Percentiles rank a stretch among this genome's conserved stretches.
Conservation (phyloP, 64 coral and sea anemone species). For the Dendronephthya gigantea region DNA sequence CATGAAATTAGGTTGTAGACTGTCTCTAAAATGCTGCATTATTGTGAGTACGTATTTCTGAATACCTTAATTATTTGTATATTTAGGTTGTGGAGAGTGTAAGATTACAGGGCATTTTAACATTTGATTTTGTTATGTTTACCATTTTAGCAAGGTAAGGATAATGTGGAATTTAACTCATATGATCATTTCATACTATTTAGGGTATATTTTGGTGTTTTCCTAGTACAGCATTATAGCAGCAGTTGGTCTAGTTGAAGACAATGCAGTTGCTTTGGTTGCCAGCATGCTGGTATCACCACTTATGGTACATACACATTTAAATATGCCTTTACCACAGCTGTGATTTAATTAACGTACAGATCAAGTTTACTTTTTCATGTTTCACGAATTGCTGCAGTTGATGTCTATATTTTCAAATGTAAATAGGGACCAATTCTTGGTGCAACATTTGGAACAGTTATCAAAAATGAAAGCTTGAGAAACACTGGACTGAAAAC, state of each 20-base stretch:
- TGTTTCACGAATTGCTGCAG: no score
- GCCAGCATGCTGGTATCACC: slow-evolving; percentile 6
- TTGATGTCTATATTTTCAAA: background rate
- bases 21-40: no score
- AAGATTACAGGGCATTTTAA: background rate
- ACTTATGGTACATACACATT: background rate
- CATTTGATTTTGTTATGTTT: slow-evolving; percentile 9
- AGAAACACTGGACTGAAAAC: slow-evolving; percentile 10
- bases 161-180: background rate
- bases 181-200: background rate
- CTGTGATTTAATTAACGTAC: no score
- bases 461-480: background rate
- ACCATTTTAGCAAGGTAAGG: slow-evolving; percentile 7
- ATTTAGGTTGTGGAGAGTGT: background rate
- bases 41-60: background rate
- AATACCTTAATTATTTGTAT: background rate
- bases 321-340: no score
- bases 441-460: background rate
- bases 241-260: slow-evolving; percentile 2
- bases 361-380: no score
- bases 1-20: no score
- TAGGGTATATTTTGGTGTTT: background rate
- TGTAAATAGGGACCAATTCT: background rate
- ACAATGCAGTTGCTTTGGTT: background rate
- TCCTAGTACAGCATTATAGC: slow-evolving; percentile 1